Percentiles rank a stretch among this genome's conserved stretches.
phyloP scores from a whole-genome alignment of 1,140 invertebrate genomes.

The Macrobrachium rosenbergii region DNA sequence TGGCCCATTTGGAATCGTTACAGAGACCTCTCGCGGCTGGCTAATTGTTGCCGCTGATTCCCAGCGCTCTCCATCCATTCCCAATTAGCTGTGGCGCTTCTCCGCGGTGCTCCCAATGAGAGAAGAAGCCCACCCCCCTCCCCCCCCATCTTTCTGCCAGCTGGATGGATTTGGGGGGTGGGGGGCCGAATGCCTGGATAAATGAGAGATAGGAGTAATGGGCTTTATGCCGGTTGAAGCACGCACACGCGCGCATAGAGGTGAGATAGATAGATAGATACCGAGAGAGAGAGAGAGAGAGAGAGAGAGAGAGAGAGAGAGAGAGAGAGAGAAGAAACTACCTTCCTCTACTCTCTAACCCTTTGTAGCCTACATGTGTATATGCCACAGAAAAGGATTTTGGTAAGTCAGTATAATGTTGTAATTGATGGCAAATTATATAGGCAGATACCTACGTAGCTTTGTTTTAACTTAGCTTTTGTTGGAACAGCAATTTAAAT shows the following conservation, averaged over 20 bases:
- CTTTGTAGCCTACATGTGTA: too few species aligned
- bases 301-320: not conserved
- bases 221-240: not conserved
- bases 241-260: not conserved
- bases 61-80: conserved; percentile 33
- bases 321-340: not conserved
- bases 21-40: conserved; percentile 30
- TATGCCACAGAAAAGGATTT: too few species aligned
- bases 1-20: conserved; percentile 36
- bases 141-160: too few species aligned
- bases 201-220: not conserved
- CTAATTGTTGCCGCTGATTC: conserved; percentile 54
- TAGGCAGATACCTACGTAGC: too few species aligned
- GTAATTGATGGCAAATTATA: too few species aligned
- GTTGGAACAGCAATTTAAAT: too few species aligned
- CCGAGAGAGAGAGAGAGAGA: not conserved
- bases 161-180: not conserved
- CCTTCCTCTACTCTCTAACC: too few species aligned
- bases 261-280: not conserved
- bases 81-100: conserved; percentile 32
- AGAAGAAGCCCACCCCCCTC: too few species aligned
- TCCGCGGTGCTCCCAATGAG: conserved; percentile 2
- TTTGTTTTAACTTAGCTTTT: too few species aligned
- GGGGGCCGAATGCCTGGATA: not conserved
- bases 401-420: too few species aligned